A percentile compares a stretch with the other conserved stretches of the same genome.
These are phyloP conservation scores for Deroplatys truncata DNA, from an alignment of 2,888 invertebrate genomes.

Conservation along the genomic window DNA sequence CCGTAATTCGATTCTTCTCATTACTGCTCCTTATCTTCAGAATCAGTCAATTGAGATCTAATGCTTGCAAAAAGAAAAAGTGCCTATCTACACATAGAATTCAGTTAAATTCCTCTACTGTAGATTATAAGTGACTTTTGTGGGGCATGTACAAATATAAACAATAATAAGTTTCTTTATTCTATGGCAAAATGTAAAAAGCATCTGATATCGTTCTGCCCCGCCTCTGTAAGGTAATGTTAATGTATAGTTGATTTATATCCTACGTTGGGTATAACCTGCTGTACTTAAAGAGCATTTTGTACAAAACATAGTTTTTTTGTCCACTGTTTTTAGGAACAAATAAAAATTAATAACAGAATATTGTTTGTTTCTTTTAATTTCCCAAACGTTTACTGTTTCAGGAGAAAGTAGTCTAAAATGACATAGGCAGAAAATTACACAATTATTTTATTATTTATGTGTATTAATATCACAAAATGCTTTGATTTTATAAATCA, in stretches of 20 bases:
- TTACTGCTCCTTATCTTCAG: neutral
- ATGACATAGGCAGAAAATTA: no score
- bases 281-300: constrained; percentile 6
- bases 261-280: neutral
- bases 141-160: neutral
- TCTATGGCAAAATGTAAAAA: neutral
- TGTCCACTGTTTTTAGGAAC: constrained; percentile 9
- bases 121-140: neutral
- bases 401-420: no score
- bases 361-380: neutral
- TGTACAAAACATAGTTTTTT: constrained; percentile 17
- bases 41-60: neutral
- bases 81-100: neutral
- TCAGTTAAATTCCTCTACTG: neutral
- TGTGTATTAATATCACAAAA: no score
- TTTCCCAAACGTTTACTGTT: neutral
- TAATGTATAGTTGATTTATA: constrained; percentile 11
- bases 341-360: neutral
- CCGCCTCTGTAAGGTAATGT: neutral
- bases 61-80: neutral
- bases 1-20: neutral
- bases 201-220: neutral
- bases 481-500: no score
- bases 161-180: neutral
- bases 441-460: no score